Base-by-base conservation (phyloP, 2,888 invertebrate species). In the Brenthis daphne region DNA sequence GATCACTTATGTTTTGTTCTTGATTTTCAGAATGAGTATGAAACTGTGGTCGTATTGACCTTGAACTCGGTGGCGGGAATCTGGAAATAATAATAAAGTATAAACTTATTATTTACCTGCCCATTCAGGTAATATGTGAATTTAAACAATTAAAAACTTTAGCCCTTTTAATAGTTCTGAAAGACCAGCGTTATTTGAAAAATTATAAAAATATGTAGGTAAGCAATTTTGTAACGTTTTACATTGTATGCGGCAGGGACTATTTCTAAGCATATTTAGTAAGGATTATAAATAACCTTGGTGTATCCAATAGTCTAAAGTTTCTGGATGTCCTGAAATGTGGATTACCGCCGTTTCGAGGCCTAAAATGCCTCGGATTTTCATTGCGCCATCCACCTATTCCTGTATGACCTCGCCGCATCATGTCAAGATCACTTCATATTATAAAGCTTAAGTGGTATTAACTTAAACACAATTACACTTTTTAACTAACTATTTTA, bases 401-500 rank as follows among this genome's bases (percentile, higher is more conserved):
- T 77, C 85, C 84, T 76, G 85, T 77, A 79, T 90, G 92, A 90
- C 92, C 91, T 89, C 92, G 90, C 77, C 92, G 86, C 92, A 92
- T 92, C 77, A 78, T 88, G 80, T 72, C 74, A 81, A 74, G 74
- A 76, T 82, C 83, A 85, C 71, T 80, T 77, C 89, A 89, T 87
- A 80, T 75, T 84, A 76, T 50, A 53, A 66, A 57, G 75, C 69
- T 71, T 77, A 73, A 72, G 70, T 33, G 69, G 70, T 6, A 60
- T 60, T 51, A 53, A 60, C 20, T 58, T 53, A 53, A 24, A 57
- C 57, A 64, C 64, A 54, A 64, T 51, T 67, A 70, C 60, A 57
- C 57, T 53, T 60, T 57, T 20, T 16, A 24, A 64, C 60, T 24
- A 60, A 24, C 24, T 66, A 64, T 56, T 20, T 50, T 29, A 51